Base-by-base conservation (phyloP, 1,140 invertebrate genomes). In the Lycorma delicatula region DNA sequence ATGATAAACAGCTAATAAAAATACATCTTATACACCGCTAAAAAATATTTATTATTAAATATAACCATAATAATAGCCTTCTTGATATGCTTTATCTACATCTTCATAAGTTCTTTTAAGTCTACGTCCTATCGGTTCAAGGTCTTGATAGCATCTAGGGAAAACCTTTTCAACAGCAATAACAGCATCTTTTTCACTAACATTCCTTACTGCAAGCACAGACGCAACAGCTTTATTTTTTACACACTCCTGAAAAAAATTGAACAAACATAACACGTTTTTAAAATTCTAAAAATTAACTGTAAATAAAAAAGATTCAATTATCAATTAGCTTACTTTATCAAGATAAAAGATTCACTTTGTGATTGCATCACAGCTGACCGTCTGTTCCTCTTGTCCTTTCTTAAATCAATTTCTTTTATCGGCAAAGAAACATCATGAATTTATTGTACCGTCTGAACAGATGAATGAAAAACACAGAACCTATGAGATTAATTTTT, bases 51-150 rank as follows among this genome's bases (percentile, higher is more conserved):
- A 23, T 38, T 31, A 22, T 31, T 63, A 77, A 70, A 83, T 81
- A 74, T 93, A 93, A 20, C 91, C 91, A 75, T 88, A 91, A 65
- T 84, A 80, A 63, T 79, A 75, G 9, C 81, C 83, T 70, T 95
- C 91, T 60, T 77, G 73, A 67, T 86, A 91, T 0, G 89, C 87
- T 74, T 80, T 82, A 2, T 81, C 63, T 7, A 56, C 20, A 75
- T 89, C 88, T 68, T 93, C 87, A 3, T 74, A 67, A 0, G 86
- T 89, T 67, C 87, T 88, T 60, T 88, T 79, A 50, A 92, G 75
- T 60, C 91, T 73, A 66, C 94, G 77, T 1, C 94, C 94, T 54
- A 97, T 80, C 3, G 94, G 94, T 71, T 98, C 94, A 58, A 97
- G 75, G 76, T 98, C 94, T 59, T 82, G 81, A 68, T 97, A 97